phyloP scores from a whole-genome alignment of 2,797 vertebrate genomes.

The Delichon dasypus region DNA sequence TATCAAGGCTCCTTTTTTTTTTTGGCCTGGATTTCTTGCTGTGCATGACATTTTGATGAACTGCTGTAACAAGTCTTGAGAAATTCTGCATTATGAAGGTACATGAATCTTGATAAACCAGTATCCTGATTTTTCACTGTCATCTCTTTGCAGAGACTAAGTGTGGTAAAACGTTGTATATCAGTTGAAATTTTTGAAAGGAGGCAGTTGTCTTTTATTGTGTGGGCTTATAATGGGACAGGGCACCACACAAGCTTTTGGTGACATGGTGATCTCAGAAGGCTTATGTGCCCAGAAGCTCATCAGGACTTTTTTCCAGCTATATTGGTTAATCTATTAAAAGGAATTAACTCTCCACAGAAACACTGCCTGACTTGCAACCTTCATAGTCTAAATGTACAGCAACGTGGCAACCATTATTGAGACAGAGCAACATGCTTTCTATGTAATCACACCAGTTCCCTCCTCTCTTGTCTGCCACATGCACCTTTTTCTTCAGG shows the following conservation, averaged over 20 bases:
- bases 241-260: background rate
- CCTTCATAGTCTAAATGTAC: background rate
- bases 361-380: background rate
- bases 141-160: background rate
- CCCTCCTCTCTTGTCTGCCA: background rate
- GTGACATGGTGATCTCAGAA: background rate
- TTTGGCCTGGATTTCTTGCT: background rate
- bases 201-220: slow-evolving; percentile 36
- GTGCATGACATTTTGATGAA: background rate
- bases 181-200: background rate
- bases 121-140: background rate
- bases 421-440: rapidly evolving
- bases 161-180: background rate
- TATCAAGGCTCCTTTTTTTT: background rate
- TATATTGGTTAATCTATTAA: slow-evolving; percentile 20
- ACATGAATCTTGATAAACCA: background rate
- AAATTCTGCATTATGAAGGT: background rate
- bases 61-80: background rate
- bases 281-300: background rate
- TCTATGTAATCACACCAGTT: background rate
- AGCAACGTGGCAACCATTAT: background rate
- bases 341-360: slow-evolving; percentile 13
- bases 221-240: background rate
- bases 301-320: background rate
- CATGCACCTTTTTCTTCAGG: background rate